Evolutionary conservation across 2,113 vertebrate species (phyloP).

Genomic region (Caranx melampygus): DNA sequence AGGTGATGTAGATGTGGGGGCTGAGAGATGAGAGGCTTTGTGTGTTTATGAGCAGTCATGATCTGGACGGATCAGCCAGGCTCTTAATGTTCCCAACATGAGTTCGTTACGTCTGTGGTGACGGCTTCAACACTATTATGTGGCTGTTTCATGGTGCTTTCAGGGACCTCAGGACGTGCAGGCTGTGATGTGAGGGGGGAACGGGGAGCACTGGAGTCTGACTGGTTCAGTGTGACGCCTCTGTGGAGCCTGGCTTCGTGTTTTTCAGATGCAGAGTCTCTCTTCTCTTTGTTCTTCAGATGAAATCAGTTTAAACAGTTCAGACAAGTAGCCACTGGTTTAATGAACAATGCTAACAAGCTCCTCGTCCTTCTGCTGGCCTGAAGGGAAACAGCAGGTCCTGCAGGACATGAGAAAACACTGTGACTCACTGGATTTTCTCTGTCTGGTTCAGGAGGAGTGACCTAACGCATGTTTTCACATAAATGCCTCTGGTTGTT

Average conservation of each 20-base stretch:
- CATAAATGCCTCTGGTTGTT: too few species aligned
- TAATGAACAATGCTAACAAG: not conserved
- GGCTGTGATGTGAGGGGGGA: too few species aligned
- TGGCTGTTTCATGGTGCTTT: too few species aligned
- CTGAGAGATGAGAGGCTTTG: too few species aligned
- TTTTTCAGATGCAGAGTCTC: not conserved
- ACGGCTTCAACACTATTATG: too few species aligned
- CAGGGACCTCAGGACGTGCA: too few species aligned
- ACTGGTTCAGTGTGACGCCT: not conserved
- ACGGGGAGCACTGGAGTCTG: not conserved
- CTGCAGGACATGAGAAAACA: not conserved
- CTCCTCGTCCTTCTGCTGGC: not conserved
- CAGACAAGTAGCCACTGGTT: not conserved
- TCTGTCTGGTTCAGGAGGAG: not conserved
- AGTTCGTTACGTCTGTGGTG: too few species aligned
- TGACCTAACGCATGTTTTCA: not conserved
- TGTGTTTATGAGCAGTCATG: too few species aligned
- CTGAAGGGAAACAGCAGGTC: not conserved
- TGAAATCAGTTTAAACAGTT: not conserved
- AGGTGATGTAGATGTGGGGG: too few species aligned
- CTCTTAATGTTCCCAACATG: too few species aligned
- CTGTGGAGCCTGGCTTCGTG: not conserved
- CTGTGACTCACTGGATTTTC: constrained; percentile 1
- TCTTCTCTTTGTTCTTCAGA: not conserved
- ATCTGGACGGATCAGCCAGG: too few species aligned